A percentile compares a stretch with the other conserved stretches of the same genome.
phyloP scores from a whole-genome alignment of 2,797 vertebrate genomes.

The Pipistrellus pygmaeus region DNA sequence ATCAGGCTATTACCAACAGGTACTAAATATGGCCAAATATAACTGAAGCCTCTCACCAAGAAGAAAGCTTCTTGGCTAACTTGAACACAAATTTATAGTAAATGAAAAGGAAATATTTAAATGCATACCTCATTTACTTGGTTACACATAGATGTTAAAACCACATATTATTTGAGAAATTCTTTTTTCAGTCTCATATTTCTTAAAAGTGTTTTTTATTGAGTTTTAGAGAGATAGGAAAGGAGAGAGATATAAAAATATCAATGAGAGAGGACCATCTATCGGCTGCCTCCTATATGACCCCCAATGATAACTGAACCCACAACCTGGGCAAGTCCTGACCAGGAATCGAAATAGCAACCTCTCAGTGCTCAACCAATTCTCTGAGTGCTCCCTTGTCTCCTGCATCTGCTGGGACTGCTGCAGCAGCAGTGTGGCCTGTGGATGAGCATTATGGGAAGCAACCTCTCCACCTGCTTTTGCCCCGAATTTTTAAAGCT shows the following conservation, averaged over 20 bases:
- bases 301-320: too few species aligned
- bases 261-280: too few species aligned
- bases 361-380: not conserved
- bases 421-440: not conserved
- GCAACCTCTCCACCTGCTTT: not conserved
- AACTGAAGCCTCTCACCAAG: not conserved
- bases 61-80: not conserved
- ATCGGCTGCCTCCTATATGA: too few species aligned
- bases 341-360: too few species aligned
- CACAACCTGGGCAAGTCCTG: too few species aligned
- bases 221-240: too few species aligned
- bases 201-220: not conserved
- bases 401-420: not conserved
- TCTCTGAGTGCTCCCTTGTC: not conserved
- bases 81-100: slow-evolving; percentile 14
- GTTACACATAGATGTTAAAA: not conserved
- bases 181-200: not conserved
- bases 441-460: not conserved
- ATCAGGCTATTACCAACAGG: not conserved
- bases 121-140: slow-evolving; percentile 4
- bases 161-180: not conserved
- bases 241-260: too few species aligned
- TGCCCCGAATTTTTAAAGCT: not conserved
- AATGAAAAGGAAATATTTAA: slow-evolving; percentile 1
- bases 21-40: not conserved